Evolutionary conservation across 2,797 vertebrate genomes (phyloP), one percentile per base, ranked within the genome.

Genomic region (Squalus acanthias): DNA sequence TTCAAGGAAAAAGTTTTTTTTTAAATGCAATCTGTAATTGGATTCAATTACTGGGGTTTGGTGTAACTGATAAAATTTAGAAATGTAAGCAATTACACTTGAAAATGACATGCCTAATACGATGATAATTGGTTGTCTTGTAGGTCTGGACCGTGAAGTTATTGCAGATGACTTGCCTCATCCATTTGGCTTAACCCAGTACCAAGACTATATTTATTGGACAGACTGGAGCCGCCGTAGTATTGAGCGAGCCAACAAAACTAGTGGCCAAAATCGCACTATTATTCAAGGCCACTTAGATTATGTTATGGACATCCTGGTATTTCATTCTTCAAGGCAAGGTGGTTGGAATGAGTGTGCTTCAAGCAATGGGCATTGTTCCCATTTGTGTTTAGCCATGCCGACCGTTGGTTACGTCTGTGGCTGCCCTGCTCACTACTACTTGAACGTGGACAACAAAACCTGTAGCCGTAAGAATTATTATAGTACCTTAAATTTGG

Each of bases 131-230:
- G 33, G 39, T 63, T 63, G 33, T 72, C 13, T 96, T 95, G 70
- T 63, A 99, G 99, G 99, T 96, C 98, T 98, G 94, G 99, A 99
- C 96, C 99, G 99, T 3, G 99, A 99, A 97, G 99, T 99, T 96
- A 99, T 99, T 63, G 99, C 99, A 0, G 99, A 99, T 76, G 99
- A 99, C 97, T 98, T 99, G 92, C 99, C 99, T 89, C 99, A 99
- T 97, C 99, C 99, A 0, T 99, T 99, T 0, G 99, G 99, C 53
- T 98, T 99, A 96, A 99, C 99, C 82, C 99, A 99, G 97, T 99
- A 99, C 97, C 99, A 99, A 97, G 99, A 99, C 98, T 99, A 99
- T 97, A 99, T 99, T 97, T 99, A 99, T 97, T 99, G 99, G 99
- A 99, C 99, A 0, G 99, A 99, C 97, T 99, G 99, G 99, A 99